These are phyloP conservation scores for Hipparchia semele DNA, from an alignment of 2,888 invertebrate species.

Conservation along the genomic window DNA sequence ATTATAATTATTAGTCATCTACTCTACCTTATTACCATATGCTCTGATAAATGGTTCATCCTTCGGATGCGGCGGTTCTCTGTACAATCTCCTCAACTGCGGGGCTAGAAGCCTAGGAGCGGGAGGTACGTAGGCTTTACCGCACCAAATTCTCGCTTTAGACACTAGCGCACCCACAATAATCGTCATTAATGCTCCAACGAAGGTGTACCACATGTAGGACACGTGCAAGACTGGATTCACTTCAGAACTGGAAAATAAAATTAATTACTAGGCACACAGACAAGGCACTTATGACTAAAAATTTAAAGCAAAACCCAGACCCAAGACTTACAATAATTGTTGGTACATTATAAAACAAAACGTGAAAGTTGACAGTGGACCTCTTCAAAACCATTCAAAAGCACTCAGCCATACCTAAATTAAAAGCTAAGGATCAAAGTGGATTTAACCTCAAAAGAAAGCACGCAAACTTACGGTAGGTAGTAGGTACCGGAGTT, in stretches of 20 bases:
- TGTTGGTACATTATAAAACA: no score
- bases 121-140: slow-evolving; percentile 64
- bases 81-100: slow-evolving; percentile 84
- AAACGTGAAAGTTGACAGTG: no score
- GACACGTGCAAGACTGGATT: slow-evolving; percentile 88
- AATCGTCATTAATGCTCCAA: slow-evolving; percentile 63
- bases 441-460: no score
- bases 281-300: no score
- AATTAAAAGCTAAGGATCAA: no score
- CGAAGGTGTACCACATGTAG: slow-evolving; percentile 90
- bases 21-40: slow-evolving; percentile 60
- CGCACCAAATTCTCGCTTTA: slow-evolving; percentile 55
- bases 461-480: no score
- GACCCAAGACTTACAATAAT: no score
- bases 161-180: slow-evolving; percentile 62
- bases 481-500: no score
- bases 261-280: background rate
- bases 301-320: background rate
- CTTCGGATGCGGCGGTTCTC: slow-evolving; percentile 72
- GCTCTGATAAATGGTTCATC: slow-evolving; percentile 72
- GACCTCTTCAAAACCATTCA: no score
- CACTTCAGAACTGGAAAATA: slow-evolving; percentile 71
- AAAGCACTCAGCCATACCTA: no score
- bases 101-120: slow-evolving; percentile 86
- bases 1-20: background rate